These are phyloP conservation scores for Scolanthus callimorphus DNA, from an alignment of 92 coral and sea anemone species.

Conservation along the genomic window DNA sequence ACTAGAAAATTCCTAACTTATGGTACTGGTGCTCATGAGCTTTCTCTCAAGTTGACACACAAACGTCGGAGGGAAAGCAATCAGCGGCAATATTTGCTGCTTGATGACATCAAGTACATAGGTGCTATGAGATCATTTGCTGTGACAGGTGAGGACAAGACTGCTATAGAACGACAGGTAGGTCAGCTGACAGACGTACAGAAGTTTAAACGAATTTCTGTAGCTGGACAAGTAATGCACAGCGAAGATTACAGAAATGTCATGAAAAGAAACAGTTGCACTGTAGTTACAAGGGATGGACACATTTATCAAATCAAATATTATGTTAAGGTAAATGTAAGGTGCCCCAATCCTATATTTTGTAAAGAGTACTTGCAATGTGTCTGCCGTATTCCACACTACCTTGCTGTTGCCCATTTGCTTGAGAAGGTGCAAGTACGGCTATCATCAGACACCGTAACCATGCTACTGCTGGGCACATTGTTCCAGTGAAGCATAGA, in stretches of 20 bases:
- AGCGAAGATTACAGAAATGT: conserved; percentile 33
- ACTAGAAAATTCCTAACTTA: conserved; percentile 17
- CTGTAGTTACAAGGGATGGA: background rate
- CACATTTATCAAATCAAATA: conserved; percentile 19
- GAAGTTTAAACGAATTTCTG: conserved; percentile 24
- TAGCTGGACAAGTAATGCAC: conserved; percentile 21
- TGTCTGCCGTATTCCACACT: conserved; percentile 17
- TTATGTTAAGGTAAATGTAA: conserved; percentile 15
- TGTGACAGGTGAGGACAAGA: conserved; percentile 16
- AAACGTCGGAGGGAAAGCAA: conserved; percentile 16
- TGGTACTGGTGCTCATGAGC: conserved; percentile 32
- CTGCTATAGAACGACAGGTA: too few relatives aligned
- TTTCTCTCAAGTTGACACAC: conserved; percentile 18
- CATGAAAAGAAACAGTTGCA: background rate
- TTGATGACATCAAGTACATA: conserved; percentile 3
- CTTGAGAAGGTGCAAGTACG: conserved; percentile 21
- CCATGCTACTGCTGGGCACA: conserved; percentile 15
- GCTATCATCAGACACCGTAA: conserved; percentile 22
- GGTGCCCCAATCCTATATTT: conserved; percentile 32
- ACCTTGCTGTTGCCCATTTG: conserved; percentile 25
- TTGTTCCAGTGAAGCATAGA: conserved; percentile 4
- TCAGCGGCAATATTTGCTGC: conserved; percentile 27
- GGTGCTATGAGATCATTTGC: conserved; percentile 26
- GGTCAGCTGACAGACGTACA: conserved; percentile 29
- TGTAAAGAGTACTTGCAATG: conserved; percentile 17